Conservation (phyloP, 1,140 invertebrate genomes). For the Ridgeia piscesae region DNA sequence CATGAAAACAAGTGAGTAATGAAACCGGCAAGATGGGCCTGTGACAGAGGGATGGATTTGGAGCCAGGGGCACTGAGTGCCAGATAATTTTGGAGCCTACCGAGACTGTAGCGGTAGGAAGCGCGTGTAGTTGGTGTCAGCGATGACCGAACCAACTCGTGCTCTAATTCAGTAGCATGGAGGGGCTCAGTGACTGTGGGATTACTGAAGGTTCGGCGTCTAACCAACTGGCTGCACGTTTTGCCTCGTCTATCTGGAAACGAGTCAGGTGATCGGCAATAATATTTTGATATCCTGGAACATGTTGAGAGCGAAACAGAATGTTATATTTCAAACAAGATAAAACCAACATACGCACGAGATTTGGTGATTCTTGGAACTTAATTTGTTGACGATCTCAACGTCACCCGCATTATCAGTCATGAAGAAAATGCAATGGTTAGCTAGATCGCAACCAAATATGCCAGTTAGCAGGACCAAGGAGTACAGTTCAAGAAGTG, state of each 20-base stretch:
- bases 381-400: background rate
- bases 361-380: background rate
- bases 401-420: background rate
- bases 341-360: background rate
- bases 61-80: too few relatives aligned
- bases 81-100: too few relatives aligned
- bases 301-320: background rate
- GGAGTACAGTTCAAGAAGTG: conserved; percentile 32
- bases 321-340: too few relatives aligned
- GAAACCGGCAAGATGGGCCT: background rate
- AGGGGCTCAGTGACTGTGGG: too few relatives aligned
- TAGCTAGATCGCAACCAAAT: background rate
- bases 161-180: too few relatives aligned
- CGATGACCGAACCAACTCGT: too few relatives aligned
- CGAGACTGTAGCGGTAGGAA: too few relatives aligned
- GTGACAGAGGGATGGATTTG: background rate
- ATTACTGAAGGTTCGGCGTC: background rate
- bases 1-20: background rate
- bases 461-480: too few relatives aligned
- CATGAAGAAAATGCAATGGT: background rate
- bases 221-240: background rate
- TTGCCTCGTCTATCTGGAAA: background rate
- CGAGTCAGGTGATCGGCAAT: too few relatives aligned
- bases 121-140: too few relatives aligned
- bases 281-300: background rate